phyloP scores from a whole-genome alignment of 2,888 invertebrate species.

The Gymnosoma rotundatum region DNA sequence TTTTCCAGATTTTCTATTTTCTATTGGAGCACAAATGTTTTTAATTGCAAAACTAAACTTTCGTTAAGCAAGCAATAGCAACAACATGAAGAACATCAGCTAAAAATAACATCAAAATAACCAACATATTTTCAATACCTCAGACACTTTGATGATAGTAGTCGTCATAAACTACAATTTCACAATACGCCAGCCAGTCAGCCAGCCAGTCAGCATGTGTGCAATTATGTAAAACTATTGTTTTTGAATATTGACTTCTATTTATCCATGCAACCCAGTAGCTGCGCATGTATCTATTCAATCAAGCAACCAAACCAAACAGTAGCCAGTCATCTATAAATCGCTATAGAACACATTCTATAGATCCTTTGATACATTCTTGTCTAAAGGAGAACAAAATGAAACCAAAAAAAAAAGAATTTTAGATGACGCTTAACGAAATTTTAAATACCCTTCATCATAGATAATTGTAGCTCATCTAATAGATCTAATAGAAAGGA shows the following conservation, averaged over 20 bases:
- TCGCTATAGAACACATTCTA: slow-evolving; percentile 1
- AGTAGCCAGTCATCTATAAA: slow-evolving; percentile 29
- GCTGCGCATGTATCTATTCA: slow-evolving; percentile 3
- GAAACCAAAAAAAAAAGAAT: not conserved
- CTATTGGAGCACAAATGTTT: slow-evolving; percentile 70
- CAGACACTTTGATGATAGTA: slow-evolving; percentile 19
- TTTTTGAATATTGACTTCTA: slow-evolving; percentile 57
- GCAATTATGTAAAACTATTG: not conserved
- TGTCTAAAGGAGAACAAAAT: not conserved
- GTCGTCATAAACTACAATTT: slow-evolving; percentile 44
- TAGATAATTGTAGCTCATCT: too few relatives aligned
- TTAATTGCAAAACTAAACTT: slow-evolving; percentile 74
- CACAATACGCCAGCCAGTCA: not conserved
- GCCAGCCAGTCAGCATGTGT: slow-evolving; percentile 20
- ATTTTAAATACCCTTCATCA: not conserved
- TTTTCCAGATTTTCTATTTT: slow-evolving; percentile 46
- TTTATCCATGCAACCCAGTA: slow-evolving; percentile 28
- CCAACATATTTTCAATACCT: slow-evolving; percentile 61
- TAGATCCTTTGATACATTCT: not conserved
- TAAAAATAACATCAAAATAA: slow-evolving; percentile 56
- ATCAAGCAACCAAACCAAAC: slow-evolving; percentile 36
- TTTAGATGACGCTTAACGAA: not conserved
- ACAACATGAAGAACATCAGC: slow-evolving; percentile 24
- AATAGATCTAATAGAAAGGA: too few relatives aligned
- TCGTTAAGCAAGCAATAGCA: slow-evolving; percentile 47